These are phyloP conservation scores for Athrips mouffetella DNA, from an alignment of 2,888 invertebrate species.

Conservation along the genomic window DNA sequence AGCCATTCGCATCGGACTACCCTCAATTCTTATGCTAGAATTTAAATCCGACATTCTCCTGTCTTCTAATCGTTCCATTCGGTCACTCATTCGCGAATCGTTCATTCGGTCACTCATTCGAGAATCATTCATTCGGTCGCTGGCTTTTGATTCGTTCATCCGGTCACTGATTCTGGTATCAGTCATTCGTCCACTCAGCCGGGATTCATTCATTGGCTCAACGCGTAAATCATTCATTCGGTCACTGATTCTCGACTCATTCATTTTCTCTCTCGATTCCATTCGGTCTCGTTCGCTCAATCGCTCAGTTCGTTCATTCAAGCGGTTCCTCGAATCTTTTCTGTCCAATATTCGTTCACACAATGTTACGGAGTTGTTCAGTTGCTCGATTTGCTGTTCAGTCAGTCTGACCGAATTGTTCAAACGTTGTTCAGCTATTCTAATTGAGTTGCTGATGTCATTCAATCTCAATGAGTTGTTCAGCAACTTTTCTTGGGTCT, in stretches of 20 bases:
- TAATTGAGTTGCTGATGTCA: conserved; percentile 41
- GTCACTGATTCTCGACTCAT: conserved; percentile 38
- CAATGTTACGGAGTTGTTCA: conserved; percentile 39
- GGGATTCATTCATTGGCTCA: conserved; percentile 34
- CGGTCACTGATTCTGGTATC: conserved; percentile 38
- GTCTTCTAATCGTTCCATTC: conserved; percentile 40
- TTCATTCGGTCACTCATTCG: conserved; percentile 33
- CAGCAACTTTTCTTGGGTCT: conserved; percentile 51
- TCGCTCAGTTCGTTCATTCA: conserved; percentile 27
- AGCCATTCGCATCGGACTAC: conserved; percentile 46
- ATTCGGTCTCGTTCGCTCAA: conserved; percentile 22
- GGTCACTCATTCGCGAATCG: conserved; percentile 28
- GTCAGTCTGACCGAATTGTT: conserved; percentile 41
- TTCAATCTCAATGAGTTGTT: conserved; percentile 41
- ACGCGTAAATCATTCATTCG: conserved; percentile 35
- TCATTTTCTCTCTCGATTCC: conserved; percentile 49
- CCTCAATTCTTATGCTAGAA: conserved; percentile 59
- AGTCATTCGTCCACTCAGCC: conserved; percentile 30
- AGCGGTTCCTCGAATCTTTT: conserved; percentile 28
- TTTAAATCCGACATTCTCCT: conserved; percentile 53
- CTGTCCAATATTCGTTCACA: conserved; percentile 16
- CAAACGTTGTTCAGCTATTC: conserved; percentile 39
- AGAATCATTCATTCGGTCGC: conserved; percentile 34
- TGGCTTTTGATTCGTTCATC: conserved; percentile 33
- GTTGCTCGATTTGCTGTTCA: conserved; percentile 45